phyloP scores from a whole-genome alignment of 2,888 invertebrate species.

The Onchidella celtica region DNA sequence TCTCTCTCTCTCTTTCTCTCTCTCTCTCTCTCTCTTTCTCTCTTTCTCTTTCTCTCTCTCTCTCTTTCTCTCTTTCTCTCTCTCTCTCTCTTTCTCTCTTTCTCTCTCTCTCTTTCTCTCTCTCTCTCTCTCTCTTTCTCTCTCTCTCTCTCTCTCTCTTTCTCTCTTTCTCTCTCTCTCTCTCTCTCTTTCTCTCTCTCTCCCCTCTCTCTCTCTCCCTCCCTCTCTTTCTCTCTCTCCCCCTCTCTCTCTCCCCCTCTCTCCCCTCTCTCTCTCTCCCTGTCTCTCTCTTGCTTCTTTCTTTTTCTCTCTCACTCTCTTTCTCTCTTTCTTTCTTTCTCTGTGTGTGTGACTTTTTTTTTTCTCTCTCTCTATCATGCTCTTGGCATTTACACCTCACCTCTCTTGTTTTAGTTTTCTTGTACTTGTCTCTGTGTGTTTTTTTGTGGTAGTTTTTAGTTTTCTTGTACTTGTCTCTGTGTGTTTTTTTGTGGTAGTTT shows the following conservation, averaged over 20 bases:
- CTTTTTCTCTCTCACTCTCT: too few relatives aligned
- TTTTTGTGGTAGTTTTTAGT: too few relatives aligned
- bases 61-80: background rate
- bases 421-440: too few relatives aligned
- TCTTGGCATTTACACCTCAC: too few relatives aligned
- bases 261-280: background rate
- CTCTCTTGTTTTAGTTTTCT: too few relatives aligned
- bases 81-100: slow-evolving; percentile 10
- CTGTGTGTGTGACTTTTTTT: too few relatives aligned
- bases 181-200: background rate
- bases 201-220: background rate
- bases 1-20: background rate
- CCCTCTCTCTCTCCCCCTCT: background rate
- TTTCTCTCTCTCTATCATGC: too few relatives aligned
- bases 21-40: slow-evolving; percentile 1
- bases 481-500: too few relatives aligned
- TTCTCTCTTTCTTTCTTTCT: too few relatives aligned
- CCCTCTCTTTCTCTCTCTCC: background rate
- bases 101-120: slow-evolving; percentile 5
- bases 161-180: background rate
- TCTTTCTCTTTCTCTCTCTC: slow-evolving; percentile 14
- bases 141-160: too few relatives aligned
- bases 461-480: too few relatives aligned
- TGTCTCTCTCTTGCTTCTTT: background rate
- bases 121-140: slow-evolving; percentile 3